These are phyloP conservation scores for Gila robusta DNA, from an alignment of 2,797 vertebrate species.

Conservation along the genomic window DNA sequence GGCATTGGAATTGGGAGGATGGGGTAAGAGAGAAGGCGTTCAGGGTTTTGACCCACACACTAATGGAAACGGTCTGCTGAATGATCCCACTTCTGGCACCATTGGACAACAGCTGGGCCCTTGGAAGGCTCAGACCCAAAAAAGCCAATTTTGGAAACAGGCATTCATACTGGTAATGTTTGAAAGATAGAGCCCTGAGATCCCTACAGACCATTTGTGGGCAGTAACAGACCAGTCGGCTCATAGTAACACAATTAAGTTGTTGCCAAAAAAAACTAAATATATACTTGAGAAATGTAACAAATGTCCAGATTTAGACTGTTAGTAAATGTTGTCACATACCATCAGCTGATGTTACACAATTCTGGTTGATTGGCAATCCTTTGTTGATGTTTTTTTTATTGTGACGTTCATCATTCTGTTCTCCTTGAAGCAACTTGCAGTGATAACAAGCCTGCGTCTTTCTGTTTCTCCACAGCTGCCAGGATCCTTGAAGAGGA, in stretches of 20 bases:
- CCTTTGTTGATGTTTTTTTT: not conserved
- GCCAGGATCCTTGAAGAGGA: conserved; percentile 86
- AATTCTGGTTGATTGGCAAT: conserved; percentile 1
- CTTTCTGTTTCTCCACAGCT: conserved; percentile 70
- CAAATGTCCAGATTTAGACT: conserved; percentile 25
- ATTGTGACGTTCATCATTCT: not conserved
- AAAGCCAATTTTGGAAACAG: conserved; percentile 27
- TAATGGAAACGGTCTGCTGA: conserved; percentile 55
- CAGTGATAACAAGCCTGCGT: conserved; percentile 46
- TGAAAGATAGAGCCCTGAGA: conserved; percentile 45
- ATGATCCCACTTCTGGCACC: conserved; percentile 51
- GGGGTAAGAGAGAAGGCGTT: conserved; percentile 39
- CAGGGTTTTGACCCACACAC: conserved; percentile 46
- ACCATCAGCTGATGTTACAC: not conserved
- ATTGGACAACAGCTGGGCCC: conserved; percentile 50
- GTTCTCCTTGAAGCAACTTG: not conserved
- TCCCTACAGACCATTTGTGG: conserved; percentile 52
- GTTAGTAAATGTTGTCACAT: not conserved
- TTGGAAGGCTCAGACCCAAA: conserved; percentile 41
- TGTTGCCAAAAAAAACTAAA: conserved; percentile 15
- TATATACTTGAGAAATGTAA: not conserved
- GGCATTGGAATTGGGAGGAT: conserved; percentile 30
- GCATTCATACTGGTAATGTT: conserved; percentile 22
- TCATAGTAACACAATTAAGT: not conserved
- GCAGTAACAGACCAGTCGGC: conserved; percentile 21